Evolutionary conservation across 2,797 vertebrate genomes (phyloP), one percentile per base, ranked within the genome.

Genomic region (Sebastiscus tertius): DNA sequence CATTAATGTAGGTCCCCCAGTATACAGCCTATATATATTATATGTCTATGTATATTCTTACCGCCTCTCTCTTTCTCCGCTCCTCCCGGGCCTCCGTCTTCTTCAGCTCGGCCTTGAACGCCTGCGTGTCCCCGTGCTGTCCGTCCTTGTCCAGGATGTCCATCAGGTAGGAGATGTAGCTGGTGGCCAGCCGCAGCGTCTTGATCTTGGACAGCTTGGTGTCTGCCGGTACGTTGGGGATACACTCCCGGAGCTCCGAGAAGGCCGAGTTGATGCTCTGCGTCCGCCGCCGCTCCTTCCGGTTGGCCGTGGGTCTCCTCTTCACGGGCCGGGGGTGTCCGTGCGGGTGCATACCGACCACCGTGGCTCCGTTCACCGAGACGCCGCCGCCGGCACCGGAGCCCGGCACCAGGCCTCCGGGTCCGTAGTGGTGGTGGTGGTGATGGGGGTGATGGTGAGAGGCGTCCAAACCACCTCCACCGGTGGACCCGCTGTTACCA

Each of bases 91-190:
- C 97, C 87, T 99, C 98, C 62, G 97, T 97, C 95, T 98, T 99
- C 89, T 98, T 99, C 92, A 99, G 97, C 91, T 99, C 98, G 67
- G 98, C 98, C 94, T 99, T 99, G 93, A 99, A 99, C 87, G 98
- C 98, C 96, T 99, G 98, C 29, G 98, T 97, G 91, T 99, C 98
- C 20, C 97, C 98, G 81, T 97, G 96, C 95, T 97, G 97, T 75
- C 98, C 97, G 94, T 99, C 98, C 92, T 98, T 98, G 94, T 97
- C 98, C 95, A 99, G 96, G 92, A 99, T 97, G 96, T 99, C 98
- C 98, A 99, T 99, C 96, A 99, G 97, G 96, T 99, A 99, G 92
- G 98, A 97, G 94, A 99, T 99, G 94, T 99, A 99, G 95, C 97
- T 98, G 92, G 98, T 99, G 85, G 98, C 98, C 94, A 99, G 90